phyloP scores from a whole-genome alignment of 2,888 invertebrate species.

The Lottia gigantea region DNA sequence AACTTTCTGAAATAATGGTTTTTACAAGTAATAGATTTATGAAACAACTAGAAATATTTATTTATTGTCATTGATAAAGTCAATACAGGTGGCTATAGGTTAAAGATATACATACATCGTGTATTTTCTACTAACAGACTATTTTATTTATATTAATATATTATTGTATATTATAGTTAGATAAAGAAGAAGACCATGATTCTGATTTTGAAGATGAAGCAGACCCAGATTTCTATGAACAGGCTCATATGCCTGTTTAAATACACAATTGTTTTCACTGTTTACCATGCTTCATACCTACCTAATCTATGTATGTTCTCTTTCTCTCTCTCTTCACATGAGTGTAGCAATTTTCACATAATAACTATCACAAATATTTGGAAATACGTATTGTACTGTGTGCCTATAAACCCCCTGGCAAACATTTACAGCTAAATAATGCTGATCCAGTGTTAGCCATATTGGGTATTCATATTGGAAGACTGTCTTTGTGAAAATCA shows the following conservation, averaged over 20 bases:
- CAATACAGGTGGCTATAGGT: not conserved
- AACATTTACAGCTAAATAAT: too few relatives aligned
- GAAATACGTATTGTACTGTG: too few relatives aligned
- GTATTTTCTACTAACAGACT: not conserved
- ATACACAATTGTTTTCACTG: not conserved
- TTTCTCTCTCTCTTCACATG: too few relatives aligned
- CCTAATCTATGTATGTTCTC: too few relatives aligned
- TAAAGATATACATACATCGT: not conserved
- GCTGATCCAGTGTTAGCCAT: too few relatives aligned
- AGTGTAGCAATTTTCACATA: too few relatives aligned
- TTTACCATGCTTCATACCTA: too few relatives aligned
- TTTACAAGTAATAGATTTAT: not conserved
- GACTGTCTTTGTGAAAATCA: too few relatives aligned
- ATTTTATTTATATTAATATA: not conserved
- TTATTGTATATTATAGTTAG: slow-evolving; percentile 75
- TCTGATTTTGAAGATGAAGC: slow-evolving; percentile 78
- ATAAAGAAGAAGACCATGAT: slow-evolving; percentile 77
- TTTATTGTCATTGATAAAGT: not conserved
- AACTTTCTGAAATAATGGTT: too few relatives aligned
- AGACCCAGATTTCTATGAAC: slow-evolving; percentile 94
- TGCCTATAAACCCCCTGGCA: too few relatives aligned
- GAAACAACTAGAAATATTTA: not conserved
- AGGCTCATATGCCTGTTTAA: slow-evolving; percentile 75
- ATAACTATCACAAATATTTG: too few relatives aligned
- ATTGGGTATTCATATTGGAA: too few relatives aligned